Evolutionary conservation across 1,140 invertebrate genomes (phyloP), one percentile per base, ranked within the genome.

Genomic region (Neodiprion pinetum): DNA sequence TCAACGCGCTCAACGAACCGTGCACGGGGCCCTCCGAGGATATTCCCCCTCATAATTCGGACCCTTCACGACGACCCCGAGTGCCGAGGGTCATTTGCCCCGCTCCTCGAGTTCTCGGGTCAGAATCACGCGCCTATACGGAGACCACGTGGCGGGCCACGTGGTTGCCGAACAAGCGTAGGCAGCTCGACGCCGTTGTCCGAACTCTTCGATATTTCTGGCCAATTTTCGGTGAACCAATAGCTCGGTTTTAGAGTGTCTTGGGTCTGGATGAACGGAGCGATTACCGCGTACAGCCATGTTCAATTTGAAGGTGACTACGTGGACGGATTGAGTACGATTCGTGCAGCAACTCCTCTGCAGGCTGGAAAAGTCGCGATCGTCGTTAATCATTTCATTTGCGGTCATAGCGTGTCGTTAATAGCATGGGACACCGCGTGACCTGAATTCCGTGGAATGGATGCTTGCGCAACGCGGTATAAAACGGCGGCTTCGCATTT

Each of bases 391-490:
- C 73, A 77, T 77, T 81, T 82, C 79, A 69, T 72, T 72, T 77
- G 69, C 72, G 48, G 11, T 61, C n/a, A 61, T 69, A 72, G 80
- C 75, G 78, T 71, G 74, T 73, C 71, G 80, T 77, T 81, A 82
- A 80, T 75, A 77, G 77, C 79, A 80, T 75, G 70, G 79, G 78
- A 80, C 82, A 77, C 78, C 76, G 82, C 73, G 75, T 85, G 84
- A 84, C 85, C 85, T 84, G 81, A 83, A 86, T 86, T 82, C 80
- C 81, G 48, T 77, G 79, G 76, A 81, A 77, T 17, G 80, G 76
- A 78, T 75, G 72, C 82, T 85, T 86, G 78, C 84, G 82, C 80
- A 84, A 85, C 74, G 61, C 17, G 69, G 75, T 7, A 61, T 11
- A 12, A 14, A 12, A 17, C n/a, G 9, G 53, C 53, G 4, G 53